phyloP scores from a whole-genome alignment of 2,113 vertebrate genomes.

The Orcinus orca region DNA sequence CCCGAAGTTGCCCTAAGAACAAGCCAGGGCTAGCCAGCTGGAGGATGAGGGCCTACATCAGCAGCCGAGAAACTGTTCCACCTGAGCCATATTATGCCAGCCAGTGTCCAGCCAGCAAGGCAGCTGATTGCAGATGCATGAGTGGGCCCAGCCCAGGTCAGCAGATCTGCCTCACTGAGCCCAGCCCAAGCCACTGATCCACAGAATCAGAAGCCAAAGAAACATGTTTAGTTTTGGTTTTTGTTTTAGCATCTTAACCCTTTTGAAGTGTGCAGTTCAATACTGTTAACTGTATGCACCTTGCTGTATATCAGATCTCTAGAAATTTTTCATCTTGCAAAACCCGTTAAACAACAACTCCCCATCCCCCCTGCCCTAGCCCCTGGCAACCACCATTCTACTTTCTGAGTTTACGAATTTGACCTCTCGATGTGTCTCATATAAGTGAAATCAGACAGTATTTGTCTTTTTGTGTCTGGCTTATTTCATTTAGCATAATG shows the following conservation, averaged over 20 bases:
- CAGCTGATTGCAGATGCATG: too few species aligned
- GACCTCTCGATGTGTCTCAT: neutral
- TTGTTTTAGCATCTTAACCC: neutral
- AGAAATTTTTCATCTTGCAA: neutral
- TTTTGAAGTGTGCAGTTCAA: neutral
- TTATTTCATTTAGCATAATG: neutral
- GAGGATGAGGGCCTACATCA: neutral
- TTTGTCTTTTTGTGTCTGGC: neutral
- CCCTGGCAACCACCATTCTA: neutral
- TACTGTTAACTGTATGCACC: neutral
- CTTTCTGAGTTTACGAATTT: neutral
- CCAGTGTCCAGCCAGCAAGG: neutral
- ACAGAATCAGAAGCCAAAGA: neutral
- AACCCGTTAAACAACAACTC: neutral
- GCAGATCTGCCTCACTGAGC: neutral
- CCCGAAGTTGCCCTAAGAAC: neutral
- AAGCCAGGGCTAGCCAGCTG: neutral
- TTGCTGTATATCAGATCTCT: neutral
- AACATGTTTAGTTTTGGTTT: neutral
- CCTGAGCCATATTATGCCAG: neutral
- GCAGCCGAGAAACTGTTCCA: neutral
- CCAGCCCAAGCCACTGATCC: neutral
- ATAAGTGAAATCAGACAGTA: neutral
- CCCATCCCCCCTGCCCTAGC: accelerated
- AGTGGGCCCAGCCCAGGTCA: neutral